Conservation (phyloP, 2,888 invertebrate species). For the Galerucella calmariensis region DNA sequence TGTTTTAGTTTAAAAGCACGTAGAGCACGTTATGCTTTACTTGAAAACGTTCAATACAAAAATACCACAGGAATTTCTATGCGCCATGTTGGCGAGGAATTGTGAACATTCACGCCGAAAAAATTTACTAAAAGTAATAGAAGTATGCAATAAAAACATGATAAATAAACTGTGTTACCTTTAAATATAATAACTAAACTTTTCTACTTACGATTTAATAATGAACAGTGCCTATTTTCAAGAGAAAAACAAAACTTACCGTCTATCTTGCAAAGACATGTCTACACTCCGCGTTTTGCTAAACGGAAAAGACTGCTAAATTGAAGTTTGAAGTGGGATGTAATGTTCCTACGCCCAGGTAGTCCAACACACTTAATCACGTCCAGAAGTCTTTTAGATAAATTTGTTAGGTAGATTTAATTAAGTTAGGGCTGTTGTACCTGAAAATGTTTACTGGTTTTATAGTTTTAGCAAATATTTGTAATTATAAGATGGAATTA, state of each 20-base stretch:
- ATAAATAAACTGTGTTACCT: constrained; percentile 30
- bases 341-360: constrained; percentile 64
- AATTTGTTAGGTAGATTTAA: background rate
- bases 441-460: constrained; percentile 29
- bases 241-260: constrained; percentile 72
- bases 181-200: constrained; percentile 27
- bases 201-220: constrained; percentile 41
- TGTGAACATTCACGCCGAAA: constrained; percentile 61
- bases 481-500: constrained; percentile 38
- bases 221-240: constrained; percentile 41
- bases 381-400: constrained; percentile 4
- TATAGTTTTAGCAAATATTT: constrained; percentile 11
- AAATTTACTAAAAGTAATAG: constrained; percentile 41
- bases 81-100: constrained; percentile 73
- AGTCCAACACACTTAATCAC: constrained; percentile 13
- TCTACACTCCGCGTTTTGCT: constrained; percentile 78
- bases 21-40: background rate
- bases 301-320: constrained; percentile 73
- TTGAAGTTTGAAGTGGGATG: constrained; percentile 57
- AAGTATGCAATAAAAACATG: constrained; percentile 48
- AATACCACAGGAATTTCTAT: constrained; percentile 44
- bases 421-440: constrained; percentile 18
- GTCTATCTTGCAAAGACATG: constrained; percentile 86
- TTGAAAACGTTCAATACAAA: constrained; percentile 5
- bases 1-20: background rate